Evolutionary conservation across 1,140 invertebrate species (phyloP), one percentile per base, ranked within the genome.

Genomic region (Papilio aristodemus): DNA sequence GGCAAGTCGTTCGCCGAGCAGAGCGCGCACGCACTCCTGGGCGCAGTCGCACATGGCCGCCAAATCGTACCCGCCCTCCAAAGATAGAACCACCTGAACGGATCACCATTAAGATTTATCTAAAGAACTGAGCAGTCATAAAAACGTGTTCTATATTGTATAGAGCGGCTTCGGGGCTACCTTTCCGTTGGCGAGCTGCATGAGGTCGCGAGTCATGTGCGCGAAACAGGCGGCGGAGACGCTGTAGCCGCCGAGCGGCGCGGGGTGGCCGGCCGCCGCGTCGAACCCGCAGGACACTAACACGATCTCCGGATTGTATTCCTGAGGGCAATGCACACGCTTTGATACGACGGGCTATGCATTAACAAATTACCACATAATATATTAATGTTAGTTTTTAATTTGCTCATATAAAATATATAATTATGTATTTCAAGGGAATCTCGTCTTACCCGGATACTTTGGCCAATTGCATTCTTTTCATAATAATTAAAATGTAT

Each of bases 221-320:
- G 97, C 98, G 92, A 99, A 99, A 93, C 98, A 99, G 3, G 97
- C 96, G 1, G 98, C 95, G 57, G 97, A 97, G 7, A 99, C 95
- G 76, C 95, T 94, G 91, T 99, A 99, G 62, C 98, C 99, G 62
- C 99, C 99, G 22, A 99, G 93, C 0, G 98, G 98, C 14, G 97
- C 94, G 0, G 97, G 94, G 92, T 99, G 98, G 0, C 98, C 98
- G 14, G 94, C 92, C 8, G 98, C 98, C 4, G 98, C 98, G 93
- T 99, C 99, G 92, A 99, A 99, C 27, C 99, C 99, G 69, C 98
- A 97, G 2, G 98, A 99, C 22, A 99, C 98, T 25, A 99, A 93
- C 32, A 99, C 95, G 75, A 99, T 94, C 85, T 99, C 97, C 1
- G 99, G 98, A 80, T 96, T 94, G 91, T 98, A 99, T 83, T 97